Base-by-base conservation (phyloP, 2,888 invertebrate genomes). In the Drosophila prolongata region DNA sequence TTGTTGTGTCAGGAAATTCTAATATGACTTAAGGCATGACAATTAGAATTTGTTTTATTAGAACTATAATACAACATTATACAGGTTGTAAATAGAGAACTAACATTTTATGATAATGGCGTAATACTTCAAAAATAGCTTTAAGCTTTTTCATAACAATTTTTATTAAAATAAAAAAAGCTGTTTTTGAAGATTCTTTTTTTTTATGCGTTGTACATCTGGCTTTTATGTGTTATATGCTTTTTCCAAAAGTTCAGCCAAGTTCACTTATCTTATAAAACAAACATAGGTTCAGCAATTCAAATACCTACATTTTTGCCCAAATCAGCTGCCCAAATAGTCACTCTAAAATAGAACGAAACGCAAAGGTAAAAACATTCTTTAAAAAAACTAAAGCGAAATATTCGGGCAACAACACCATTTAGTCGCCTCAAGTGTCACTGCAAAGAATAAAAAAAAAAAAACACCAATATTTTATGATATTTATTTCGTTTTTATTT, bases 401-500 rank as follows among this genome's bases (percentile, higher is more conserved):
- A 58, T 8, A 56, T 73, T 72, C 24, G 4, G n/a, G 11, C 40
- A 40, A n/a, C 40, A 6, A 30, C 30, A 6, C 6, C 30, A 30
- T 35, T 35, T 77, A 30, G 58, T 57, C 58, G 65, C 13, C 57
- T 56, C 64, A 68, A 77, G 75, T 66, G 62, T 56, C 52, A 46
- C 42, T 44, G 52, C 35, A n/a, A 11, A 14, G 13, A 34, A 16
- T 16, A 16, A 16, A 16, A 58, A 19, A 61, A 61, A 62, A 61
- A 46, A 62, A 50, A 34, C 46, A 19, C n/a, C 14, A 37, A 57
- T 53, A 50, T 73, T 49, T 16, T 64, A 52, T 67, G 24, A 55
- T 67, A 75, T 71, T 81, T 69, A 77, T 69, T 76, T 80, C 50
- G 30, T 50, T 62, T 76, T 70, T 67, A 60, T 66, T 73, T 76